phyloP scores from a whole-genome alignment of 2,888 invertebrate genomes.

The Hypomecis punctinalis region DNA sequence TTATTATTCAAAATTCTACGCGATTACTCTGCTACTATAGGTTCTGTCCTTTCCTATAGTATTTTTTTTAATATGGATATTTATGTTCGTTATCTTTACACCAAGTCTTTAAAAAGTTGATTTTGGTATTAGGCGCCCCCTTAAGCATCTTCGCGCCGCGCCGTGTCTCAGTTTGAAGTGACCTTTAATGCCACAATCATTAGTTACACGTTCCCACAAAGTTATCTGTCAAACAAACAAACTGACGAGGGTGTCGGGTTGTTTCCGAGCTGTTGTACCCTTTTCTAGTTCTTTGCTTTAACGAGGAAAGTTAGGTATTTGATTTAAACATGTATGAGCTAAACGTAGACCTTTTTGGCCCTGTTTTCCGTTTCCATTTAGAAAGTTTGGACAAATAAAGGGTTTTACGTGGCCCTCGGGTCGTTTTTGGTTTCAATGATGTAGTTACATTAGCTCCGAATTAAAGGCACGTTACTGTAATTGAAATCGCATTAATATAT shows the following conservation, averaged over 20 bases:
- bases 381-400: slow-evolving; percentile 18
- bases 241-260: slow-evolving; percentile 41
- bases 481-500: too few relatives aligned
- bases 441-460: not conserved
- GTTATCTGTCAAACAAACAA: slow-evolving; percentile 43
- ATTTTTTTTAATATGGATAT: too few relatives aligned
- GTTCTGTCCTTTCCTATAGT: too few relatives aligned
- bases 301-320: slow-evolving; percentile 37
- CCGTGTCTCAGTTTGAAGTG: slow-evolving; percentile 2
- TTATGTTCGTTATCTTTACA: too few relatives aligned
- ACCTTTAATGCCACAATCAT: slow-evolving; percentile 28
- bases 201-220: slow-evolving; percentile 35
- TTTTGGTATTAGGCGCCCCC: too few relatives aligned
- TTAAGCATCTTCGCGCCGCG: not conserved
- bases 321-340: slow-evolving; percentile 38
- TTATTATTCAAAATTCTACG: too few relatives aligned
- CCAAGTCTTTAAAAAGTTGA: too few relatives aligned
- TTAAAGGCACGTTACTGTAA: too few relatives aligned
- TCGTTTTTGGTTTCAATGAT: not conserved
- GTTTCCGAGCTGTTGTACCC: slow-evolving; percentile 35
- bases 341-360: slow-evolving; percentile 21
- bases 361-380: slow-evolving; percentile 2
- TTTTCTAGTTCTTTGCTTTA: slow-evolving; percentile 42
- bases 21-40: too few relatives aligned
- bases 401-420: not conserved